A percentile compares a stretch with the other conserved stretches of the same genome.
phyloP scores from a whole-genome alignment of 1,140 invertebrate genomes.

The Chlorops oryzae region DNA sequence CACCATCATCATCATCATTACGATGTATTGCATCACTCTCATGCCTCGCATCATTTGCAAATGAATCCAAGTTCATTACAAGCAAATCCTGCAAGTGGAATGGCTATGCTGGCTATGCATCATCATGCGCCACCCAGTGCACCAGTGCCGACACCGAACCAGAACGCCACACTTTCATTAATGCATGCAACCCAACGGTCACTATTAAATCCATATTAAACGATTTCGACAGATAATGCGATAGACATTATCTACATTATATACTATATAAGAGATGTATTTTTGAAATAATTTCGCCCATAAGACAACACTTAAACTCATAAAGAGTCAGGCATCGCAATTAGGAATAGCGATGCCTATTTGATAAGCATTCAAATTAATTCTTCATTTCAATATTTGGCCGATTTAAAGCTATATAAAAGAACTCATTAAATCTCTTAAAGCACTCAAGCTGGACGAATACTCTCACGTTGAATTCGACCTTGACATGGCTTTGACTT shows the following conservation, averaged over 20 bases:
- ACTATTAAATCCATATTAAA: constrained; percentile 15
- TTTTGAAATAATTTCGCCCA: no score
- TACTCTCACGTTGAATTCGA: background rate
- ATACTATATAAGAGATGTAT: no score
- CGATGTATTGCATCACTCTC: constrained; percentile 24
- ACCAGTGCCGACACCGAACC: constrained; percentile 9
- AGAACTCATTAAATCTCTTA: no score
- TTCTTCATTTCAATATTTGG: constrained; percentile 31
- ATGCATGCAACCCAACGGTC: constrained; percentile 16
- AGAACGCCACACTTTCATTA: constrained; percentile 5
- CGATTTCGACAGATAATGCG: no score
- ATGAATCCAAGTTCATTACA: constrained; percentile 16
- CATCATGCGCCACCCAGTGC: constrained; percentile 37
- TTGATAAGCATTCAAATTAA: constrained; percentile 43
- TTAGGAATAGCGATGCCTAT: no score
- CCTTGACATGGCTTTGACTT: background rate
- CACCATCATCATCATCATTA: constrained; percentile 9
- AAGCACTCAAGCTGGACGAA: background rate
- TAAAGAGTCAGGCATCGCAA: no score
- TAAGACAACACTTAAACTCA: no score
- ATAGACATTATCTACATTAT: no score
- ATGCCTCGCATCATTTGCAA: constrained; percentile 16
- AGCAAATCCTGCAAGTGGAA: constrained; percentile 33
- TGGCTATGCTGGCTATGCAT: constrained; percentile 37
- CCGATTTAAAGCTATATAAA: constrained; percentile 31